Base-by-base conservation (phyloP, 2,888 invertebrate genomes). In the Sussaba pulchella region DNA sequence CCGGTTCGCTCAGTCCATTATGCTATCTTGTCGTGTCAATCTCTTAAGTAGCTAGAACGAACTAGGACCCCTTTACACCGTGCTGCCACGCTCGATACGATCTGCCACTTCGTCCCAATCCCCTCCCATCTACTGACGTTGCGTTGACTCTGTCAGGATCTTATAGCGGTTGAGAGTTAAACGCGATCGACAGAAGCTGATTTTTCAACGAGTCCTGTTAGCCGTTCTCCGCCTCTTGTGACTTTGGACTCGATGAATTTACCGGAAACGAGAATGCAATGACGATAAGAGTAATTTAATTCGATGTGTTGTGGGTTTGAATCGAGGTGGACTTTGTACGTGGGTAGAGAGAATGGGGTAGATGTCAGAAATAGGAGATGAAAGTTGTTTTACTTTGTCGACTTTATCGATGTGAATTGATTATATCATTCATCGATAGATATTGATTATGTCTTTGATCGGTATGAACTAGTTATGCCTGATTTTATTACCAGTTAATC, bases 1-100 rank as follows among this genome's bases (percentile, higher is more conserved):
- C 84, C 86, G 87, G 84, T 85, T 87, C 85, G 84, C 85, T 85
- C 80, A 76, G 88, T 90, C 91, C 91, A 92, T 92, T 92, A 91
- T 88, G 88, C 84, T 92, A 92, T 92, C 92, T 91, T 85, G 82
- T 74, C 89, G 83, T 89, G 91, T 92, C 91, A 91, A 92, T 92
- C 92, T 92, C 85, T 88, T 91, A 92, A 92, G 92, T 91, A 91
- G 91, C 90, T 87, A 89, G 88, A 89, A 86, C 85, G 85, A 85
- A 84, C 85, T 88, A 88, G 85, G 83, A 86, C 78, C 76, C 79
- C 81, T 83, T 74, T 70, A 82, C 76, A 78, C 57, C 41, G 69
- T 19, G 21, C 47, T 61, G 57, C 54, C 57, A 54, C 71, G 70
- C 12, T 83, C 66, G 83, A 84, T 83, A 83, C 45, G 72, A 84